Evolutionary conservation across 2,797 vertebrate genomes (phyloP), one percentile per base, ranked within the genome.

Genomic region (Amblyraja radiata): DNA sequence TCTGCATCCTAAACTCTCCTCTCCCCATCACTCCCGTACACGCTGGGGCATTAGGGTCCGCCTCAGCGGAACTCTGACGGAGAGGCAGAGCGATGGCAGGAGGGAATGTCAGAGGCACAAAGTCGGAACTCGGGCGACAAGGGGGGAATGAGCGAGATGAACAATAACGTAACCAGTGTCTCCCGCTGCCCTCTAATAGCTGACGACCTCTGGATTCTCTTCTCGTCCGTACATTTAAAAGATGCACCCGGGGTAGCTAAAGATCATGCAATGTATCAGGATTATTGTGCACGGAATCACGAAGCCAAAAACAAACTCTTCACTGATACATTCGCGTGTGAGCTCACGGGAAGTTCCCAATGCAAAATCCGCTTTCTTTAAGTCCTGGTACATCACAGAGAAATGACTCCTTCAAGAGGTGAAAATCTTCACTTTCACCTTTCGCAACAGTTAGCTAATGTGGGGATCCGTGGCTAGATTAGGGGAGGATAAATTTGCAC

Each of bases 321-420:
- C 61, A 65, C 61, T 68, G 84, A 36, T 65, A 68, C n/a, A 7
- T 18, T 63, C 21, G 16, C 36, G 14, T 36, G 32, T 63, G 63
- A 7, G n/a, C 7, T n/a, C 10, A 9, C 9, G 84, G 61, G 71
- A 73, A 73, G 61, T 21, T 88, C 61, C 61, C 61, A 65, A 63
- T 88, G 81, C 61, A 68, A 18, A 58, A 16, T 68, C 61, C 13
- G 13, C 58, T 86, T n/a, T 28, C 13, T 86, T 63, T 18, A 32
- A 32, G 1, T 16, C 28, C 58, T 14, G 16, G 13, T 18, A 63
- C 58, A 46, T 46, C 46, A 46, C 46, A 36, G 84, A 36, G 61
- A 68, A 68, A 88, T 1, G 61, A 68, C 63, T 88, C 84, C 84
- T 63, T 88, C 84, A 88, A 88, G n/a, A 88, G 84, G 84, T 16